Percentiles rank a stretch among this genome's conserved stretches.
Conservation (phyloP, 2,113 vertebrate genomes). For the Anthoscopus minutus region DNA sequence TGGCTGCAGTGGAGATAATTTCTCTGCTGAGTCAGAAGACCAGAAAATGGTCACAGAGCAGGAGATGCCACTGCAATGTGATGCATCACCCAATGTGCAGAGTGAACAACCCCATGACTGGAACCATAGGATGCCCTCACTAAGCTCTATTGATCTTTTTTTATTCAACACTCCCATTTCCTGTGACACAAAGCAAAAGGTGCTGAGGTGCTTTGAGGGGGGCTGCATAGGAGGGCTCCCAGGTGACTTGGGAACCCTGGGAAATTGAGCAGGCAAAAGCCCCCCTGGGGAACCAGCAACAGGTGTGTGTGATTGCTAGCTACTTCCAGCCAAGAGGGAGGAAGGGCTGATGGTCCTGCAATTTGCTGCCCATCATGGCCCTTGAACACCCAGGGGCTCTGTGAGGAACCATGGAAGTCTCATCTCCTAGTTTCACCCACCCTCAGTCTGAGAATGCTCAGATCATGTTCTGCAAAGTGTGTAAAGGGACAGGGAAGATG, state of each 20-base stretch:
- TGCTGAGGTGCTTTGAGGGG: neutral
- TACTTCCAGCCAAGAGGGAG: neutral
- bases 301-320: neutral
- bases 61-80: neutral
- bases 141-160: neutral
- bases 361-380: neutral
- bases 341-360: neutral
- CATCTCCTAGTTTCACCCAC: neutral
- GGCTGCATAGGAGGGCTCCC: neutral
- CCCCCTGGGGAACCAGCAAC: fast-evolving
- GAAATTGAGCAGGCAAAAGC: neutral
- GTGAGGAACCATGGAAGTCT: neutral
- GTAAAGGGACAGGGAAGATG: neutral
- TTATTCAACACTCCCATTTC: neutral
- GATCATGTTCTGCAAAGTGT: neutral
- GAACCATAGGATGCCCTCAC: neutral
- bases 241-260: neutral
- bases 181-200: neutral
- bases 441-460: neutral
- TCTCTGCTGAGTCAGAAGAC: neutral
- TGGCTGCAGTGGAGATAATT: neutral
- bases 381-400: fast-evolving
- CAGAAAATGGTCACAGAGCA: neutral
- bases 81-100: neutral
- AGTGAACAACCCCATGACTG: neutral